These are phyloP conservation scores for Ischnus inquisitorius DNA, from an alignment of 2,888 invertebrate genomes.

Conservation along the genomic window DNA sequence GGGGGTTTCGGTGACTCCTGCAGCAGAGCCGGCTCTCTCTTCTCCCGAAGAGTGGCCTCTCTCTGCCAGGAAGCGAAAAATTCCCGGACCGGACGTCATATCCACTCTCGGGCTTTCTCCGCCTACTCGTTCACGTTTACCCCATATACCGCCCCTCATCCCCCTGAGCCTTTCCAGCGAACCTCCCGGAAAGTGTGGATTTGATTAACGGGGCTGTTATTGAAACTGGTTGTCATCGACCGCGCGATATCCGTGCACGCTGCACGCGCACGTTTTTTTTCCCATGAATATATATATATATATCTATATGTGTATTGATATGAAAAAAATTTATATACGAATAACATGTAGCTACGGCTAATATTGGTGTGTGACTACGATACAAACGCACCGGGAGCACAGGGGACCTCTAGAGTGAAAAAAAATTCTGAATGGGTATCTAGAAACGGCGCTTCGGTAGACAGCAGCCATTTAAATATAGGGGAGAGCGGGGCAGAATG, in stretches of 20 bases:
- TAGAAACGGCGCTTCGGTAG: not conserved
- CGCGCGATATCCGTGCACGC: conserved; percentile 44
- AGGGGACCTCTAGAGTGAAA: not conserved
- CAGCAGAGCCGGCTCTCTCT: conserved; percentile 3
- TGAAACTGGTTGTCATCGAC: conserved; percentile 78
- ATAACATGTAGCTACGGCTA: not conserved
- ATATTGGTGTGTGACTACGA: not conserved
- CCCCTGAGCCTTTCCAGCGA: conserved; percentile 43
- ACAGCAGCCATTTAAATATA: too few species aligned
- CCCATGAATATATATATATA: not conserved
- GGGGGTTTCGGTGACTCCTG: conserved; percentile 16
- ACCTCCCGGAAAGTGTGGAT: conserved; percentile 74
- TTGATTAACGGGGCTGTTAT: conserved; percentile 81
- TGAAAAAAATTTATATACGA: not conserved
- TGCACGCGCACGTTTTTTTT: conserved; percentile 23
- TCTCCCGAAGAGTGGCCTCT: conserved; percentile 38
- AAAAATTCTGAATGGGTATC: not conserved
- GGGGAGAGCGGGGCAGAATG: too few species aligned
- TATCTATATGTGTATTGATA: not conserved
- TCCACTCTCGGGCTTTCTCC: conserved; percentile 59
- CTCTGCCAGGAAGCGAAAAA: conserved; percentile 54
- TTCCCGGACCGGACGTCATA: conserved; percentile 68
- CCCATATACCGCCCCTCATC: conserved; percentile 36
- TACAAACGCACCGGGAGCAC: not conserved
- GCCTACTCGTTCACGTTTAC: conserved; percentile 36